These are phyloP conservation scores for Sebastes cheni DNA, from an alignment of 2,797 vertebrate species.

Conservation along the genomic window DNA sequence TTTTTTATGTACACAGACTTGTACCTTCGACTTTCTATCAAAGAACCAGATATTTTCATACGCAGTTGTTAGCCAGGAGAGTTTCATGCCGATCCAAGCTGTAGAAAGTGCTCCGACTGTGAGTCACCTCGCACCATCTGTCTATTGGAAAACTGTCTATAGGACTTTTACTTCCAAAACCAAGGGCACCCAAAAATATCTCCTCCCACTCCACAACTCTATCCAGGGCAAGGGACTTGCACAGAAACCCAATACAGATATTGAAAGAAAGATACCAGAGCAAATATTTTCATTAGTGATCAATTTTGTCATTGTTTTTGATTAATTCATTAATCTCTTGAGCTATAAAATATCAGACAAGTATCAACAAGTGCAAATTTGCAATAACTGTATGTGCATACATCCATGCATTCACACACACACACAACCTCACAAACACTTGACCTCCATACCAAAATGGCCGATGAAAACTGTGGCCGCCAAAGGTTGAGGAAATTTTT, in stretches of 20 bases:
- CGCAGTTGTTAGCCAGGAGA: not conserved
- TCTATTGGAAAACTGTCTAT: not conserved
- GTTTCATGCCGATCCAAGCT: not conserved
- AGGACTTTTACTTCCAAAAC: not conserved
- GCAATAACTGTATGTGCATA: no score
- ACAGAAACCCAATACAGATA: not conserved
- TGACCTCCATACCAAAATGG: no score
- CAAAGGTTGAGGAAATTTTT: no score
- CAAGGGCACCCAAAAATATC: not conserved
- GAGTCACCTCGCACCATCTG: no score
- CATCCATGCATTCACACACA: no score
- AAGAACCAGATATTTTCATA: not conserved
- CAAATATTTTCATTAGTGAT: not conserved
- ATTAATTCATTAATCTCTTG: not conserved
- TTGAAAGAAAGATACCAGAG: not conserved
- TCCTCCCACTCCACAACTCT: not conserved
- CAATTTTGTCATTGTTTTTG: not conserved
- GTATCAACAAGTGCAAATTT: not conserved
- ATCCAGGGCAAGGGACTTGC: no score
- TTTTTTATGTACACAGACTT: not conserved
- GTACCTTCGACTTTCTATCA: not conserved
- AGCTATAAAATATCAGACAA: not conserved
- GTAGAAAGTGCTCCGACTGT: not conserved
- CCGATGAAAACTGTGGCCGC: no score
- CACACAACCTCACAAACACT: no score